Evolutionary conservation across 2,888 invertebrate genomes (phyloP).

Genomic region (Eustalomyia histrio): DNA sequence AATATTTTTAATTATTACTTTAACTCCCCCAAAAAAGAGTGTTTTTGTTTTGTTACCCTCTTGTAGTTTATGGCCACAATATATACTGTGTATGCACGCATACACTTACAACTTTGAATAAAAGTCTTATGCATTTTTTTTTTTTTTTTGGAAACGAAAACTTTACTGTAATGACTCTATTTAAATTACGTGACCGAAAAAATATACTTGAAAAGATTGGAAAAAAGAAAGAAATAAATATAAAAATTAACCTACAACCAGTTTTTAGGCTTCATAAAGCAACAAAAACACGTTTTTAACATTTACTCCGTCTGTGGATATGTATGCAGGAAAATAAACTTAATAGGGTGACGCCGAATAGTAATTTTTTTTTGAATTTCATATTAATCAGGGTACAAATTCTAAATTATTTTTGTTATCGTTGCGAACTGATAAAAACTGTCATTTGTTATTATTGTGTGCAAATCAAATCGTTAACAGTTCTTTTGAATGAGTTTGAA

Average conservation of each 20-base stretch:
- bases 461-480: too few species aligned
- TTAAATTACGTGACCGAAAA: constrained; percentile 67
- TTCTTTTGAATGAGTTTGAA: too few species aligned
- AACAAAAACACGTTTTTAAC: constrained; percentile 45
- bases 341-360: not conserved
- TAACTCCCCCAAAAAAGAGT: constrained; percentile 31
- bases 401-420: too few species aligned
- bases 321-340: not conserved
- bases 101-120: constrained; percentile 3
- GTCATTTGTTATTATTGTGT: too few species aligned
- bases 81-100: constrained; percentile 7
- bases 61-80: constrained; percentile 26
- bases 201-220: constrained; percentile 47
- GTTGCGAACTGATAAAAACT: too few species aligned
- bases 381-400: too few species aligned
- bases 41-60: not conserved
- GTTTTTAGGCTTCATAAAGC: constrained; percentile 49
- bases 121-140: constrained; percentile 29
- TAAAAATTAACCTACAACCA: constrained; percentile 31
- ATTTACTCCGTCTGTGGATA: constrained; percentile 28
- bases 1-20: constrained; percentile 44
- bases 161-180: constrained; percentile 64
- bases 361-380: too few species aligned
- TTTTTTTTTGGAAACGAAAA: constrained; percentile 43
- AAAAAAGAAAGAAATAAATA: constrained; percentile 15